These are phyloP conservation scores for Manis crassicaudata DNA, from an alignment of 2,797 vertebrate species.

Conservation along the genomic window DNA sequence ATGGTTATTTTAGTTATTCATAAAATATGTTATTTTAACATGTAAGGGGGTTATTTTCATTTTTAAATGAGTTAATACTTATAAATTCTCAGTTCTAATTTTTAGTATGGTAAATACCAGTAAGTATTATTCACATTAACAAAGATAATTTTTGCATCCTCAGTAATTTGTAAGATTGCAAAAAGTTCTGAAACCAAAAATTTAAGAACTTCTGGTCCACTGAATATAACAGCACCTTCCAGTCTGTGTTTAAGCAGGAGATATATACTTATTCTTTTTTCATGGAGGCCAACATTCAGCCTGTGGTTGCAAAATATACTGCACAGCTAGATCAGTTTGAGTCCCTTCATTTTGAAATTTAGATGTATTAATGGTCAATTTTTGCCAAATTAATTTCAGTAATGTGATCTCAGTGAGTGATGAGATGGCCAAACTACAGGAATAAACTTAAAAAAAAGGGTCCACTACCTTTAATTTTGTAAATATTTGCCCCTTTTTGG, in stretches of 20 bases:
- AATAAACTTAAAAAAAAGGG: background rate
- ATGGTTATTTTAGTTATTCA: background rate
- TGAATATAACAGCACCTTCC: background rate
- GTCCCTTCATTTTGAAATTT: background rate
- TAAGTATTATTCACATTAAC: background rate
- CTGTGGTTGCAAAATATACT: background rate
- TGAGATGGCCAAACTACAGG: background rate
- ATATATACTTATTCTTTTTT: background rate
- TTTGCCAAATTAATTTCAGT: background rate
- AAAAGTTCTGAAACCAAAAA: background rate
- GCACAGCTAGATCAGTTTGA: background rate
- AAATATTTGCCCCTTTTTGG: background rate
- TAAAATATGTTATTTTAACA: constrained; percentile 17
- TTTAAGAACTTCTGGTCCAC: background rate
- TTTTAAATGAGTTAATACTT: background rate
- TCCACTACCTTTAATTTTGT: background rate
- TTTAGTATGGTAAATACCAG: background rate
- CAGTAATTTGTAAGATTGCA: background rate
- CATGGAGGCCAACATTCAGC: background rate
- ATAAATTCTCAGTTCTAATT: background rate
- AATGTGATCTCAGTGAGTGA: background rate
- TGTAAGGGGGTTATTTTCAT: background rate
- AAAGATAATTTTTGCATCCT: background rate
- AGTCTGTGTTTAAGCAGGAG: background rate
- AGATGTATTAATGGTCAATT: background rate